Evolutionary conservation across 2,113 vertebrate species (phyloP).

Genomic region (Arenaria interpres): DNA sequence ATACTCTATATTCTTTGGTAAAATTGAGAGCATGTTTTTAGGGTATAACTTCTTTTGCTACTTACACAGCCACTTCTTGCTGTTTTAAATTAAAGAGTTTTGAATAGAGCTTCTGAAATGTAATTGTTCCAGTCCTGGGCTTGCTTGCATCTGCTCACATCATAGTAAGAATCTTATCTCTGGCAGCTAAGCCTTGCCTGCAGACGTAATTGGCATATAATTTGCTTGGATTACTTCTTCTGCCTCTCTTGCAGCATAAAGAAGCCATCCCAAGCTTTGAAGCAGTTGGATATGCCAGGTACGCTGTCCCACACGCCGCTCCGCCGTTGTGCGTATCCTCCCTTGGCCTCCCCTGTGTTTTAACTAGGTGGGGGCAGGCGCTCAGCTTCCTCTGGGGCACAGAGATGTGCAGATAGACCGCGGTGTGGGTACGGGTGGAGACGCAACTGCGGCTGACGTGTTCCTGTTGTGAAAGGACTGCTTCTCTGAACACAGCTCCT

Average conservation of each 20-base stretch:
- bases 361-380: not conserved
- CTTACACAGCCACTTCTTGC: not conserved
- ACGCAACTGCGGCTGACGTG: rapidly evolving
- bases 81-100: not conserved
- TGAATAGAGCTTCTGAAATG: not conserved
- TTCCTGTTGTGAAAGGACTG: not conserved
- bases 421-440: not conserved
- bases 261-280: not conserved
- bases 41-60: not conserved
- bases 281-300: not conserved
- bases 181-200: not conserved
- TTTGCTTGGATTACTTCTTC: not conserved
- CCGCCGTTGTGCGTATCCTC: rapidly evolving
- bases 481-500: not conserved
- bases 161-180: not conserved
- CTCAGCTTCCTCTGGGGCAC: not conserved
- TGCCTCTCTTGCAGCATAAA: not conserved
- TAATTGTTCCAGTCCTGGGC: not conserved
- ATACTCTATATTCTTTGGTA: not conserved
- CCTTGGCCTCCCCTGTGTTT: not conserved
- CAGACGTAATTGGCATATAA: not conserved
- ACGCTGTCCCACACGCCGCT: not conserved
- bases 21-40: not conserved
- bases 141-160: not conserved
- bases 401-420: not conserved